A percentile compares a stretch with the other conserved stretches of the same genome.
These are phyloP conservation scores for Noctua fimbriata DNA, from an alignment of 2,888 invertebrate genomes.

Conservation along the genomic window DNA sequence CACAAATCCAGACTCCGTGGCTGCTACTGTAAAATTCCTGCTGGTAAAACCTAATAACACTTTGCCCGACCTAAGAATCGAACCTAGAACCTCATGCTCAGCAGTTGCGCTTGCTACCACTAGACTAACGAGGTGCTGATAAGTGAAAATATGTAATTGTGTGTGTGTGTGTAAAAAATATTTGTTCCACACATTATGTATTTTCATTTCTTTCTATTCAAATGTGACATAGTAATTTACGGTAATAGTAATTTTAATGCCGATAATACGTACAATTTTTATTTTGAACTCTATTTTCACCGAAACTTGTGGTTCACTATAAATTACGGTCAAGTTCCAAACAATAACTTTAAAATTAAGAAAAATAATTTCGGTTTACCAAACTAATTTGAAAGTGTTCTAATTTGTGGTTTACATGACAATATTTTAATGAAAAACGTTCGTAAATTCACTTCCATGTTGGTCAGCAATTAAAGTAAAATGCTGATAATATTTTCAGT, in stretches of 20 bases:
- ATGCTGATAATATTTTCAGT: slow-evolving; percentile 43
- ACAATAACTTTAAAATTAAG: not conserved
- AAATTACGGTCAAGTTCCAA: slow-evolving; percentile 9
- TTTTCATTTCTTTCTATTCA: not conserved
- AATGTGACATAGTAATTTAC: not conserved
- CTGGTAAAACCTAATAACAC: too few relatives aligned
- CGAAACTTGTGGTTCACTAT: not conserved
- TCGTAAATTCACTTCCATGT: slow-evolving; percentile 56
- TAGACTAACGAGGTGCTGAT: too few relatives aligned
- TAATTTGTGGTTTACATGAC: slow-evolving; percentile 48
- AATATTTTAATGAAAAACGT: slow-evolving; percentile 45
- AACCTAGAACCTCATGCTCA: too few relatives aligned
- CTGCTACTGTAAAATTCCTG: too few relatives aligned
- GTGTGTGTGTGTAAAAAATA: not conserved
- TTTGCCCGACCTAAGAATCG: too few relatives aligned
- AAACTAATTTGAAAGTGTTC: slow-evolving; percentile 43
- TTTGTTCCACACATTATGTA: not conserved
- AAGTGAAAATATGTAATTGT: too few relatives aligned
- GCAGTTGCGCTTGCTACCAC: too few relatives aligned
- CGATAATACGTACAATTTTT: not conserved
- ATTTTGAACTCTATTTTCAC: not conserved
- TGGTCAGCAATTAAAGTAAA: slow-evolving; percentile 42
- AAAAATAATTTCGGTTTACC: slow-evolving; percentile 18
- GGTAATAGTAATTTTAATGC: not conserved
- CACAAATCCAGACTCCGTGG: too few relatives aligned